Percentiles rank a stretch among this genome's conserved stretches.
phyloP scores from a whole-genome alignment of 2,113 vertebrate genomes.

The Gadus macrocephalus region DNA sequence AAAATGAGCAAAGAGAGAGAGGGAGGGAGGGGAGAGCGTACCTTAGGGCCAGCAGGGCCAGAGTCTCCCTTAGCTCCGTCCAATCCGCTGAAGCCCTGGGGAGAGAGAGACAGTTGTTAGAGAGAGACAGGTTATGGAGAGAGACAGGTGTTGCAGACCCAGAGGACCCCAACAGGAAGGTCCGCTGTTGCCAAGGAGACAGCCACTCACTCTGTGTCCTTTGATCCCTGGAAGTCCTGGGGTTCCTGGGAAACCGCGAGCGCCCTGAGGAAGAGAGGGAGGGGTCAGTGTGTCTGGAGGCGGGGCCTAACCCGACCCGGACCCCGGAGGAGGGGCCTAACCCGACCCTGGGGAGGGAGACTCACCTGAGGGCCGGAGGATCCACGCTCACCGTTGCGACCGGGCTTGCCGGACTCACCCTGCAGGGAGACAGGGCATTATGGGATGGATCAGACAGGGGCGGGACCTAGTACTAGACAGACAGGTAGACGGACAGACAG shows the following conservation, averaged over 20 bases:
- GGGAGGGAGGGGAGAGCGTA: conserved; percentile 34
- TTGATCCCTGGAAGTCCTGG: conserved; percentile 97
- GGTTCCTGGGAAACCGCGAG: conserved; percentile 96
- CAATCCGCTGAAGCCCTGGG: conserved; percentile 94
- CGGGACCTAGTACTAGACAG: background rate
- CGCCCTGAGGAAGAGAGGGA: conserved; percentile 73
- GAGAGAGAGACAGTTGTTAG: background rate
- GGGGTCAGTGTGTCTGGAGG: background rate
- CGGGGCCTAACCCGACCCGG: background rate
- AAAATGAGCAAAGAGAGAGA: background rate
- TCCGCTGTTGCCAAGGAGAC: background rate
- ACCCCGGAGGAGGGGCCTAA: background rate
- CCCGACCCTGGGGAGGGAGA: background rate
- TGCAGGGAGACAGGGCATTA: conserved; percentile 35
- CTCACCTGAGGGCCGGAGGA: conserved; percentile 91
- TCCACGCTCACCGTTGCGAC: conserved; percentile 88
- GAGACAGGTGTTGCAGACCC: conserved; percentile 4
- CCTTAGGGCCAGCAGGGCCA: conserved; percentile 95
- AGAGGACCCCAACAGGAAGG: no score
- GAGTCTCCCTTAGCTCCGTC: conserved; percentile 94
- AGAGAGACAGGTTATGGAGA: background rate
- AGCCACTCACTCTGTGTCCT: conserved; percentile 92
- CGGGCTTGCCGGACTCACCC: conserved; percentile 97
- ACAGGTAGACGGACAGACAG: conserved; percentile 13
- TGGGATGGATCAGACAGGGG: no score